Conservation (phyloP, 2,888 invertebrate species). For the Nomada fabriciana region DNA sequence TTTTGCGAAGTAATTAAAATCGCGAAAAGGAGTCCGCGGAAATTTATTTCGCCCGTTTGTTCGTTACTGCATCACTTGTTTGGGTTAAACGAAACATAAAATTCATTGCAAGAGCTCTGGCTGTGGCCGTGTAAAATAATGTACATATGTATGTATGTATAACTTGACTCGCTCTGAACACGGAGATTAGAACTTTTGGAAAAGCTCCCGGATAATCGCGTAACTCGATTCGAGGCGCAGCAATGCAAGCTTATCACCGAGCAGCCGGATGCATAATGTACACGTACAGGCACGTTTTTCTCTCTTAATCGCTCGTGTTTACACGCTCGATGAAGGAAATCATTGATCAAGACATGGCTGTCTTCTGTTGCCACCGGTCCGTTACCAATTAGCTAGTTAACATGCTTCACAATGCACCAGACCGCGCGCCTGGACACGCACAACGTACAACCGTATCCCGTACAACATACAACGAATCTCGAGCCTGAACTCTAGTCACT, state of each 20-base stretch:
- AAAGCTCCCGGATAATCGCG: neutral
- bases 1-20: conserved; percentile 28
- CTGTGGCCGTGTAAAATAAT: too few relatives aligned
- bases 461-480: conserved; percentile 20
- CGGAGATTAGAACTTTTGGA: neutral
- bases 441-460: too few relatives aligned
- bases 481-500: neutral
- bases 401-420: conserved; percentile 25
- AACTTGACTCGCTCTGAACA: too few relatives aligned
- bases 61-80: neutral
- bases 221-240: neutral
- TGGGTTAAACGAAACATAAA: neutral
- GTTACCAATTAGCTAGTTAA: conserved; percentile 60
- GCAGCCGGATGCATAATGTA: conserved; percentile 24
- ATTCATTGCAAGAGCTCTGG: too few relatives aligned
- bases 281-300: conserved; percentile 8
- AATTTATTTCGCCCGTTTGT: conserved; percentile 3
- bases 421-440: conserved; percentile 33
- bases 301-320: conserved; percentile 49
- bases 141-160: too few relatives aligned
- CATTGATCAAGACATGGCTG: conserved; percentile 51
- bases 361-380: conserved; percentile 49
- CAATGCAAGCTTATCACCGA: conserved; percentile 28
- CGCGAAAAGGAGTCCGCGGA: neutral
- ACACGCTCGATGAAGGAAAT: conserved; percentile 62